Evolutionary conservation across 2,113 vertebrate genomes (phyloP).

Genomic region (Pleuronectes platessa): DNA sequence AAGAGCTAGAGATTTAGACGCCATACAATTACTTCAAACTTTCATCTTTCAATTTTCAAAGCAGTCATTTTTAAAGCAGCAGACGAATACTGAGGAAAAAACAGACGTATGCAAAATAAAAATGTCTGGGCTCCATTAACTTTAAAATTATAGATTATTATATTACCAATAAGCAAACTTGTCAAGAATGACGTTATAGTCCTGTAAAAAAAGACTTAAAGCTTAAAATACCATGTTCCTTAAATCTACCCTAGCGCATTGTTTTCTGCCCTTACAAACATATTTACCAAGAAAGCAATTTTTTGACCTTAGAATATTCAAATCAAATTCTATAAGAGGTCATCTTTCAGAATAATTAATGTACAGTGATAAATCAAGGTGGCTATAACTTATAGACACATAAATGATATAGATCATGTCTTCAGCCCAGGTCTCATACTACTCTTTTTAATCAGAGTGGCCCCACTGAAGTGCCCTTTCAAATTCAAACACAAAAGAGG

Average conservation of each 20-base stretch:
- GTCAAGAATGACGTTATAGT: not conserved
- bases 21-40: no score
- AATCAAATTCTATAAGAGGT: conserved; percentile 75
- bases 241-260: not conserved
- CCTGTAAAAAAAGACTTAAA: not conserved
- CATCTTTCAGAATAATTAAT: conserved; percentile 79
- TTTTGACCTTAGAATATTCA: conserved; percentile 70
- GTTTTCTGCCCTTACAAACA: conserved; percentile 33
- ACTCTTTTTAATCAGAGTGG: conserved; percentile 81
- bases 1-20: no score
- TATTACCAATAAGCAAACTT: not conserved
- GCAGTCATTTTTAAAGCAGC: no score
- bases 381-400: conserved; percentile 77
- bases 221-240: not conserved
- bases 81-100: no score
- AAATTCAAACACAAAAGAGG: conserved; percentile 79
- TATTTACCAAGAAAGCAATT: conserved; percentile 40
- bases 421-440: conserved; percentile 68
- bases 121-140: no score
- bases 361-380: conserved; percentile 72
- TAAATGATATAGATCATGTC: conserved; percentile 79
- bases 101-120: no score
- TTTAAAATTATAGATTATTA: not conserved
- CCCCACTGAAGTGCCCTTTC: conserved; percentile 73
- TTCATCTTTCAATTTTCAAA: no score